Evolutionary conservation across 2,888 invertebrate genomes (phyloP), one percentile per base, ranked within the genome.

Genomic region (Stenchaetothrips biformis): DNA sequence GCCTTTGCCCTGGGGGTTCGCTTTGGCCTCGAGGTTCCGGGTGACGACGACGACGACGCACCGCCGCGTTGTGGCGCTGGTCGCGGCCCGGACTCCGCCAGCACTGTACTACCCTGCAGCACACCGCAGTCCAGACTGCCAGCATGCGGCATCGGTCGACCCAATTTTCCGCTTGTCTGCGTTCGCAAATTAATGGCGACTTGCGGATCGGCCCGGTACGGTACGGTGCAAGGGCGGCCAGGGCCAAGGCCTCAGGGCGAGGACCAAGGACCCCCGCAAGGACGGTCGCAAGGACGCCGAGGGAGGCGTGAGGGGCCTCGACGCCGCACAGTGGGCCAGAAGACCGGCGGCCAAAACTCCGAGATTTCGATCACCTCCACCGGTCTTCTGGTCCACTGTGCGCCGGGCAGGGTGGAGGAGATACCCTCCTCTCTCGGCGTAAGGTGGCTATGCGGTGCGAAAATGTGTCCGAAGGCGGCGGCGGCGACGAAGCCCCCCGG

Each of bases 161-260:
- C 67, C 67, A 74, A 74, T 74, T 74, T 74, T 74, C 21, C 67
- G 67, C 67, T 25, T 74, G 67, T 74, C 67, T 74, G 67, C 67
- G 67, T 25, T 25, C 25, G 67, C 67, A 74, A 74, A 74, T 74
- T 74, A 74, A 74, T 74, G 67, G 67, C 25, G 67, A 74, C 67
- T 74, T 74, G 37, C 37, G 37, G 37, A 37, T 37, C 37, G 37
- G 37, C 37, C 37, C 37, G 37, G 4, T 4, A 37, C 37, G 37
- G 4, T 4, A 37, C 16, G 53, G 53, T 7, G 59, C 18, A 9
- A 18, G 59, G 59, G 18, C 18, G 6, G 59, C 59, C 59, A 16
- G 13, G 53, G 53, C 53, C 53, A 16, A 9, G 53, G 59, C 18
- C 18, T 13, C 18, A 9, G 53, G 16, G 59, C 53, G 4, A 59